Percentiles rank a stretch among this genome's conserved stretches.
These are phyloP conservation scores for Ophthalmolycus amberensis DNA, from an alignment of 2,113 vertebrate species.

Conservation along the genomic window DNA sequence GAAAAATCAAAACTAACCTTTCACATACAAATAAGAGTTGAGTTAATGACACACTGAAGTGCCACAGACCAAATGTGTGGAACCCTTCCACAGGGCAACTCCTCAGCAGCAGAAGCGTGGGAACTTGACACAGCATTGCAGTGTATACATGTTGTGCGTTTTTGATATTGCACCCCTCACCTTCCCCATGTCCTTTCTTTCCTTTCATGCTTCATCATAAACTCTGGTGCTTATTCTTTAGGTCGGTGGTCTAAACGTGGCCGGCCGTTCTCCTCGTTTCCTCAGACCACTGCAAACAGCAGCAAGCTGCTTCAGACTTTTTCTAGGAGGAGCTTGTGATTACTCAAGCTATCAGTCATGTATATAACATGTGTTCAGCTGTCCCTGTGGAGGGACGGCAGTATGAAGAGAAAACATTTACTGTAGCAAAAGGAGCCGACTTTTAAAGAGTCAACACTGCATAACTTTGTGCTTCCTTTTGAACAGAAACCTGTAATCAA, in stretches of 20 bases:
- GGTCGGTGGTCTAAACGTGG: slow-evolving; percentile 15
- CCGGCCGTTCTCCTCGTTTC: background rate
- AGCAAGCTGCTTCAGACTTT: slow-evolving; percentile 30
- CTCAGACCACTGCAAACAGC: slow-evolving; percentile 52
- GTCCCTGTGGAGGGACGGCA: slow-evolving; percentile 24
- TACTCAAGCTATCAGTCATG: slow-evolving; percentile 38
- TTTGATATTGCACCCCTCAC: slow-evolving; percentile 6
- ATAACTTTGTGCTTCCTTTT: slow-evolving; percentile 74
- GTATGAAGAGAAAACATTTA: slow-evolving; percentile 30
- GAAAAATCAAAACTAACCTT: no score
- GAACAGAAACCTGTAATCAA: slow-evolving; percentile 68
- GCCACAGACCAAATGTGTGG: slow-evolving; percentile 27
- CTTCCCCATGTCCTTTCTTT: background rate
- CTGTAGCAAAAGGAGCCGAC: slow-evolving; percentile 63
- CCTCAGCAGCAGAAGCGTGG: background rate
- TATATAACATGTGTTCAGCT: slow-evolving; percentile 48
- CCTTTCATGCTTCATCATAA: background rate
- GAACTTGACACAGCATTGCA: background rate
- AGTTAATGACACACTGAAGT: slow-evolving; percentile 3
- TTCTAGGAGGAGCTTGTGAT: slow-evolving; percentile 13
- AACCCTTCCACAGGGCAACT: background rate
- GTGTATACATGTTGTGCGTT: background rate
- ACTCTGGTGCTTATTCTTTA: slow-evolving; percentile 65
- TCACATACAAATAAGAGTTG: background rate
- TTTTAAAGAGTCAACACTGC: slow-evolving; percentile 35